Evolutionary conservation across 2,797 vertebrate genomes (phyloP).

Genomic region (Pangasius krempfi): DNA sequence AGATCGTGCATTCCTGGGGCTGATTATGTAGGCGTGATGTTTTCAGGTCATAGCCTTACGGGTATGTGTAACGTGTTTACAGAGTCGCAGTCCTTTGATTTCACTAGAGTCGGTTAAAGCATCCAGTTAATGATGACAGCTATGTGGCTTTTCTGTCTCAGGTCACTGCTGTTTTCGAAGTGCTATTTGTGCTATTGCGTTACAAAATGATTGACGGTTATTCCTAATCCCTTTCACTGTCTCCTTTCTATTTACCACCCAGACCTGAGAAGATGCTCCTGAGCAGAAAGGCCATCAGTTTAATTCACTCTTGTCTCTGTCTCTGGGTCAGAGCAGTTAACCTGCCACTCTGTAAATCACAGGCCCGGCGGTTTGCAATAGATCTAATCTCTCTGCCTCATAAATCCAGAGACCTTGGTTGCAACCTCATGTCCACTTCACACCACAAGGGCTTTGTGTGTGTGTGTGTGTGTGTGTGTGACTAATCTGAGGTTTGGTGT

Average conservation of each 20-base stretch:
- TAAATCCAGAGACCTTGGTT: slow-evolving; percentile 36
- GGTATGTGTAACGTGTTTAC: slow-evolving; percentile 10
- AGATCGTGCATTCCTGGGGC: slow-evolving; percentile 21
- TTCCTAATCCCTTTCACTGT: neutral
- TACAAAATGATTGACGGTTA: slow-evolving; percentile 9
- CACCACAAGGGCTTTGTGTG: neutral
- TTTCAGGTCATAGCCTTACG: slow-evolving; percentile 33
- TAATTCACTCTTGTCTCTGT: slow-evolving; percentile 39
- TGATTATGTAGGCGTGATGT: slow-evolving; percentile 11
- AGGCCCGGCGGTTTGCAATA: slow-evolving; percentile 23
- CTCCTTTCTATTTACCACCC: neutral
- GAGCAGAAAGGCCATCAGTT: slow-evolving; percentile 38
- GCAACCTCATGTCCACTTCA: neutral
- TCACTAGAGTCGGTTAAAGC: neutral
- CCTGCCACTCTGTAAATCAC: slow-evolving; percentile 50
- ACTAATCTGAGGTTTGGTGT: neutral
- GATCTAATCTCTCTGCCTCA: slow-evolving; percentile 37
- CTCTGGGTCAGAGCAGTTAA: slow-evolving; percentile 46
- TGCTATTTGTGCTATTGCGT: neutral
- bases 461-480: neutral
- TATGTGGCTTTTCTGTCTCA: neutral
- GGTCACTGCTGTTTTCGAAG: neutral
- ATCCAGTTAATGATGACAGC: neutral
- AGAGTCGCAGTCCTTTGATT: neutral
- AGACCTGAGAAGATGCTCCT: slow-evolving; percentile 7